Evolutionary conservation across 2,797 vertebrate genomes (phyloP).

Genomic region (Acipenser transmontanus): DNA sequence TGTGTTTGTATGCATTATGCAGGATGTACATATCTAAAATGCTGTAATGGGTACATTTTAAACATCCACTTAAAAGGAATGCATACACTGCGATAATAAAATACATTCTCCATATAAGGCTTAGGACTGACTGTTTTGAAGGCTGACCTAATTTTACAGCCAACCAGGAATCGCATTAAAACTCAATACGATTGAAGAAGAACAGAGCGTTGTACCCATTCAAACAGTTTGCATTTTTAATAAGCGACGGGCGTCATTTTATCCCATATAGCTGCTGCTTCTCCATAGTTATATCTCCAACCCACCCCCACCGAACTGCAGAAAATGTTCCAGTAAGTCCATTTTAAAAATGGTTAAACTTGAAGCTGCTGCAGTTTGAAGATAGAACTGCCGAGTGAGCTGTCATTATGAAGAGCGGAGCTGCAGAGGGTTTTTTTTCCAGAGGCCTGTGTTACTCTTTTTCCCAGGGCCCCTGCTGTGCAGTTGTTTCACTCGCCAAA

Average conservation of each 20-base stretch:
- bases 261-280: not conserved
- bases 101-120: no score
- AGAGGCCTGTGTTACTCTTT: constrained; percentile 44
- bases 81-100: no score
- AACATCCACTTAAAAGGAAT: no score
- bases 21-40: no score
- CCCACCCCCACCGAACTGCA: constrained; percentile 8
- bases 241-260: not conserved
- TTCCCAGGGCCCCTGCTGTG: constrained; percentile 72
- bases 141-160: constrained; percentile 20
- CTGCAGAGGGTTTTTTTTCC: constrained; percentile 34
- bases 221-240: constrained; percentile 11
- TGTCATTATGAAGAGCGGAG: constrained; percentile 49
- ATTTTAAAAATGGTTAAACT: constrained; percentile 26
- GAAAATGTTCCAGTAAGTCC: not conserved
- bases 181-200: not conserved
- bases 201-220: not conserved
- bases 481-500: constrained; percentile 58
- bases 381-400: constrained; percentile 29
- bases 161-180: constrained; percentile 1
- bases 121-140: constrained; percentile 1
- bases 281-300: not conserved
- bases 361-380: constrained; percentile 33
- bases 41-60: no score
- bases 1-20: no score